Evolutionary conservation across 2,113 vertebrate genomes (phyloP).

Genomic region (Microcebus ravelobensis): DNA sequence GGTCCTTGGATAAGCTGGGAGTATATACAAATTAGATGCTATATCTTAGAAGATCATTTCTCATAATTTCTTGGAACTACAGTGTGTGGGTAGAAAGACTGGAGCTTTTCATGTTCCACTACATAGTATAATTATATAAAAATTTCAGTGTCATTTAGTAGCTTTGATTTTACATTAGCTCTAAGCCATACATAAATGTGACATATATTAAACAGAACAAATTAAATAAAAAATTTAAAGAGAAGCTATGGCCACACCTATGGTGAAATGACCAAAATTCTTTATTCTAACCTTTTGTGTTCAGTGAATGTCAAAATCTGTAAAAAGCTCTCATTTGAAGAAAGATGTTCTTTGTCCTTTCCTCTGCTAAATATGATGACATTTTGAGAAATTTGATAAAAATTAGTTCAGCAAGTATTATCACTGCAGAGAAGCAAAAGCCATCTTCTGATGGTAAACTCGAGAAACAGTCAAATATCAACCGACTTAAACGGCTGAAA

Average conservation of each 20-base stretch:
- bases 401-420: slow-evolving; percentile 46
- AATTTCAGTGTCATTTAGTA: background rate
- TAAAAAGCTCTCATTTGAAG: slow-evolving; percentile 18
- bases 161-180: slow-evolving; percentile 31
- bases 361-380: slow-evolving; percentile 22
- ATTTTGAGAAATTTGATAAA: slow-evolving; percentile 62
- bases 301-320: background rate
- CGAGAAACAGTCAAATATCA: slow-evolving; percentile 49
- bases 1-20: background rate
- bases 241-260: background rate
- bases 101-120: background rate
- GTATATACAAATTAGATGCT: background rate
- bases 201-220: background rate
- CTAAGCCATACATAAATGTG: background rate
- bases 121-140: background rate
- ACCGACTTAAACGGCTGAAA: slow-evolving; percentile 11
- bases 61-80: background rate
- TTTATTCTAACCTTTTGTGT: slow-evolving; percentile 31
- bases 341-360: slow-evolving; percentile 39
- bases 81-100: background rate
- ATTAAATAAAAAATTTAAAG: slow-evolving; percentile 7
- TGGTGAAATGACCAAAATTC: background rate
- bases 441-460: slow-evolving; percentile 6
- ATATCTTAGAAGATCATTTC: slow-evolving; percentile 1
- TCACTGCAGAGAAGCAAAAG: slow-evolving; percentile 20